Evolutionary conservation across 2,888 invertebrate genomes (phyloP).

Genomic region (Leucozona laternaria): DNA sequence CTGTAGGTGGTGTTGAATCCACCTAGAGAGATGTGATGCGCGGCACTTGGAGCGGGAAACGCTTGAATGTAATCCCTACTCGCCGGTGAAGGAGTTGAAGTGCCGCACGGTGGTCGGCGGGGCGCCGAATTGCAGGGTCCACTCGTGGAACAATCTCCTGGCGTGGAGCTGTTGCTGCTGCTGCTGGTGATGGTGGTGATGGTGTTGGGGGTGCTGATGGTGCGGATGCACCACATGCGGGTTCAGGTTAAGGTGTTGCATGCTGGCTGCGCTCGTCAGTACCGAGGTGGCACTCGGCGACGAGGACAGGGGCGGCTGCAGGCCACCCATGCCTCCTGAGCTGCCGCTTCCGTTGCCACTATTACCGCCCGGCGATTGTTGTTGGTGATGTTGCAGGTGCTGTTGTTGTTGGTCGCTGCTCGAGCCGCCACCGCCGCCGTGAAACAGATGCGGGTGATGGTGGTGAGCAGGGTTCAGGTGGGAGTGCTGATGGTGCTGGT

Average conservation of each 20-base stretch:
- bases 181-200: slow-evolving; percentile 84
- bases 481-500: slow-evolving; percentile 83
- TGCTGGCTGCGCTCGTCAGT: slow-evolving; percentile 78
- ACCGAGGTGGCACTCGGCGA: slow-evolving; percentile 81
- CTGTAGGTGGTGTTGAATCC: slow-evolving; percentile 48
- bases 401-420: slow-evolving; percentile 81
- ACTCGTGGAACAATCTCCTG: slow-evolving; percentile 83
- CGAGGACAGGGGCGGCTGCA: slow-evolving; percentile 81
- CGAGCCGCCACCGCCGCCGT: slow-evolving; percentile 75
- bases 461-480: slow-evolving; percentile 80
- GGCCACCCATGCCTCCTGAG: slow-evolving; percentile 80
- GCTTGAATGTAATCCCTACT: slow-evolving; percentile 80
- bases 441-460: slow-evolving; percentile 83
- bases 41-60: slow-evolving; percentile 44
- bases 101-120: slow-evolving; percentile 83
- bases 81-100: slow-evolving; percentile 83
- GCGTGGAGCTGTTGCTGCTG: slow-evolving; percentile 84
- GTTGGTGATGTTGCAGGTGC: slow-evolving; percentile 80
- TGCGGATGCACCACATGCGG: slow-evolving; percentile 83
- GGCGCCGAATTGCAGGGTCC: slow-evolving; percentile 84
- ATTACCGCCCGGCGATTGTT: slow-evolving; percentile 78
- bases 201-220: slow-evolving; percentile 82
- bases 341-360: slow-evolving; percentile 52
- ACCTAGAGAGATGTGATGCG: slow-evolving; percentile 48
- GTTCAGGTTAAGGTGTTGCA: slow-evolving; percentile 82